Evolutionary conservation across 2,113 vertebrate species (phyloP), one percentile per base, ranked within the genome.

Genomic region (Toxostoma redivivum): DNA sequence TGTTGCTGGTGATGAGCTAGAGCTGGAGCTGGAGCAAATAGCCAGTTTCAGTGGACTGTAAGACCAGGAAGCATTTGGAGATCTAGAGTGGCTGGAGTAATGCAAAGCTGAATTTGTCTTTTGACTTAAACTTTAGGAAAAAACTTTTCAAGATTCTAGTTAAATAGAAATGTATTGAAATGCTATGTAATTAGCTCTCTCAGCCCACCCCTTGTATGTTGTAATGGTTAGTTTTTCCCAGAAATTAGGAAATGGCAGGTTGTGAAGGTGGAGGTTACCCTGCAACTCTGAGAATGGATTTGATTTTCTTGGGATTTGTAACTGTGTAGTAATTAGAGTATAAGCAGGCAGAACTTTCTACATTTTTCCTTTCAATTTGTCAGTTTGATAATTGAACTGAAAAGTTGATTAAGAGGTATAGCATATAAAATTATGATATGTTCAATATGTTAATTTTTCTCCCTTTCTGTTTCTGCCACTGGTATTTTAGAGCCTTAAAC

Each of bases 61-160:
- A 53, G 31, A 74, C 5, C 8, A 31, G 18, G 27, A 47, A 54
- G 3, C 6, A 16, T 57, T 53, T 0, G 0, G 28, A 47, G 28
- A 73, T 33, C 30, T 65, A 15, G 56, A 51, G 27, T 38, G 18
- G 27, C 5, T 61, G 50, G n/a, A 57, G 6, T 27, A 79, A 85
- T 40, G 17, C 8, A 81, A 79, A 92, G 4, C 25, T 74, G 22
- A 53, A 37, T 45, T 51, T 11, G 80, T 8, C 9, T 74, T 81
- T 45, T 25, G 73, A n/a, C 22, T 89, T 81, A 45, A 48, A 7
- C 16, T 77, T 11, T 11, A 37, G 21, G 30, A 47, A 37, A 77
- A 85, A 48, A 31, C 6, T 14, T 21, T 61, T 80, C 9, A n/a
- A 30, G 15, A 9, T 37, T 76, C 12, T n/a, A 16, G 23, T 40